These are phyloP conservation scores for Coturnix japonica DNA, from an alignment of 2,113 vertebrate genomes.

Conservation along the genomic window DNA sequence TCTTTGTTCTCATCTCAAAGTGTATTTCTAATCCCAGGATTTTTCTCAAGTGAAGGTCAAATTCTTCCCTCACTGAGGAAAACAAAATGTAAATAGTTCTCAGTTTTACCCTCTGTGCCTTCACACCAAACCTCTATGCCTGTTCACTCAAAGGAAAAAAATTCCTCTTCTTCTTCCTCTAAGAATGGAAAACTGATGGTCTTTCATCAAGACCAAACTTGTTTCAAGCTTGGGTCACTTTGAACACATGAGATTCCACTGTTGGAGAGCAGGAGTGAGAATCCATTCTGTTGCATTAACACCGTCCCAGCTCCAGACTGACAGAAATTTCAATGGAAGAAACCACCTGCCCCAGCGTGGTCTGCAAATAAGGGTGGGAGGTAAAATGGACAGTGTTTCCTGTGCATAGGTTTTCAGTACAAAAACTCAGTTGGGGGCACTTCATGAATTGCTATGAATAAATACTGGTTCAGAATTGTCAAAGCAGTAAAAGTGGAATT, in stretches of 20 bases:
- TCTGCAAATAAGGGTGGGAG: not conserved
- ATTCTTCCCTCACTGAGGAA: not conserved
- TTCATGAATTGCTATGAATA: conserved; percentile 1
- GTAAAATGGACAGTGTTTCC: not conserved
- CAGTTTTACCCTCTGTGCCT: not conserved
- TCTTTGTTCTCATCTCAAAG: not conserved
- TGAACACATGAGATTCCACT: not conserved
- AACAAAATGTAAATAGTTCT: not conserved
- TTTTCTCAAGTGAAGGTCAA: not conserved
- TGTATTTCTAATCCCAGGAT: not conserved
- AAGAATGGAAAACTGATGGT: not conserved
- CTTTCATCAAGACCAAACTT: not conserved
- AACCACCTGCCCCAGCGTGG: not conserved
- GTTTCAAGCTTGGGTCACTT: not conserved
- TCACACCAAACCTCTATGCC: not conserved
- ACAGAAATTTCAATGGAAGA: not conserved
- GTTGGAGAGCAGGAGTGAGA: not conserved
- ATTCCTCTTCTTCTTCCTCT: not conserved
- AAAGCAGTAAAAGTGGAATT: conserved; percentile 21
- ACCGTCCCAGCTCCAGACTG: not conserved
- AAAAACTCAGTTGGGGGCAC: conserved; percentile 9
- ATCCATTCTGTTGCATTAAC: not conserved
- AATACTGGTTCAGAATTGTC: conserved; percentile 30
- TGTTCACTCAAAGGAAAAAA: not conserved
- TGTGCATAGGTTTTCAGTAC: not conserved